phyloP scores from a whole-genome alignment of 37 sponge, comb jelly and placozoan genomes.

The Cladorhizidae sp. region DNA sequence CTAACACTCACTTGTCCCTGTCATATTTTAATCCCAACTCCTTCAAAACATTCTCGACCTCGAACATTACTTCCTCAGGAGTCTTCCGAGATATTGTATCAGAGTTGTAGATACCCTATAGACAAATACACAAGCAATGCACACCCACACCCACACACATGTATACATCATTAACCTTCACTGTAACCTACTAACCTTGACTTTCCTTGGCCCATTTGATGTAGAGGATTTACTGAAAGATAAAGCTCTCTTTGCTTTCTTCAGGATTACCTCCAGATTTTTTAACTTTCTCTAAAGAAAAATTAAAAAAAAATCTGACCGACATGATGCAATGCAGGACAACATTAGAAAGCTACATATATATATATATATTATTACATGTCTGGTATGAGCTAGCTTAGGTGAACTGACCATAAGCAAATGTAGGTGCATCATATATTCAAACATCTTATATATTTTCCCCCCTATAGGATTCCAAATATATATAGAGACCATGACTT shows the following conservation, averaged over 20 bases:
- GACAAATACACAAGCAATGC: background rate
- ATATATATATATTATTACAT: too few relatives aligned
- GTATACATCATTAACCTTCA: background rate
- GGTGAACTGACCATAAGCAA: too few relatives aligned
- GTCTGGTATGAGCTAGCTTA: too few relatives aligned
- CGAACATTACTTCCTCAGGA: slow-evolving; percentile 75
- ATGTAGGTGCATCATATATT: too few relatives aligned
- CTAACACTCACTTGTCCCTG: slow-evolving; percentile 48
- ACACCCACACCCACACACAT: background rate
- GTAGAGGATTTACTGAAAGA: background rate
- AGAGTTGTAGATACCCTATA: slow-evolving; percentile 74
- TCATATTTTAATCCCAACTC: slow-evolving; percentile 39
- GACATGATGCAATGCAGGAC: too few relatives aligned
- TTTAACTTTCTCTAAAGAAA: slow-evolving; percentile 17
- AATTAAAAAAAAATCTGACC: too few relatives aligned
- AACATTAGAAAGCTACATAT: too few relatives aligned
- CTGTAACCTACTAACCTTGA: slow-evolving; percentile 21
- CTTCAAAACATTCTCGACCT: slow-evolving; percentile 66
- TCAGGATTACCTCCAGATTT: slow-evolving; percentile 30
- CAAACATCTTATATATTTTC: too few relatives aligned
- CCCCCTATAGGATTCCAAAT: too few relatives aligned
- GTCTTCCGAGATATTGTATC: slow-evolving; percentile 74
- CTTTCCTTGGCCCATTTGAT: slow-evolving; percentile 17
- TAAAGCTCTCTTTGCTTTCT: slow-evolving; percentile 34
- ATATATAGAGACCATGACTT: too few relatives aligned